These are phyloP conservation scores for Ennomos erosarius DNA, from an alignment of 2,888 invertebrate genomes.

Conservation along the genomic window DNA sequence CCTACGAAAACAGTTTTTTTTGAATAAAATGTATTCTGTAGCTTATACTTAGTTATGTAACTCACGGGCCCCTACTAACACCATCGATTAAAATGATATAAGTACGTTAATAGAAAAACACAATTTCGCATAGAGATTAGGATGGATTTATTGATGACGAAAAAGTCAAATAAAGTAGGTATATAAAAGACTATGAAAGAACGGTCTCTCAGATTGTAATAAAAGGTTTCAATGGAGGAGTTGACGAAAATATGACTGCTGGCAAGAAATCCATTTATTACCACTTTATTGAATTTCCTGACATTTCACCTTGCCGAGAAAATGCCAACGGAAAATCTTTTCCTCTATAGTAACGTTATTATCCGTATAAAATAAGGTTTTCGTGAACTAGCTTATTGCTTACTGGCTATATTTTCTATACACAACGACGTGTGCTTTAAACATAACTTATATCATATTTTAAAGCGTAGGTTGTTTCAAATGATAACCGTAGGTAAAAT, in stretches of 20 bases:
- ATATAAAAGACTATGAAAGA: constrained; percentile 24
- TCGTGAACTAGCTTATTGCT: constrained; percentile 41
- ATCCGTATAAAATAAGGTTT: constrained; percentile 53
- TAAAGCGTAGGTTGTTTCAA: too few species aligned
- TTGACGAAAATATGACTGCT: constrained; percentile 66
- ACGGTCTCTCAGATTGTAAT: constrained; percentile 49
- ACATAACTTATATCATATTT: too few species aligned
- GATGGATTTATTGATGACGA: too few species aligned
- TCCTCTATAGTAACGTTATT: constrained; percentile 53
- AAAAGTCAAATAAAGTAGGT: constrained; percentile 25
- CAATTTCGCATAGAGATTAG: too few species aligned
- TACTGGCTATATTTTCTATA: constrained; percentile 37
- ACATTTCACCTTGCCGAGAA: constrained; percentile 62
- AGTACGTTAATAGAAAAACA: too few species aligned
- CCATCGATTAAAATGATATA: too few species aligned
- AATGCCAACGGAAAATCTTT: constrained; percentile 58
- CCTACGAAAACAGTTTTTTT: too few species aligned
- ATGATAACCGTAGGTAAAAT: too few species aligned
- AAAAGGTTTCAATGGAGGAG: constrained; percentile 57
- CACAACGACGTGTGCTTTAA: too few species aligned
- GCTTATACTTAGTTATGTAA: too few species aligned
- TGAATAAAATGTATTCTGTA: too few species aligned
- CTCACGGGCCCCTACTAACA: too few species aligned
- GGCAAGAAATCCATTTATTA: constrained; percentile 70
- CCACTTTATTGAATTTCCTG: constrained; percentile 74